Evolutionary conservation across 64 coral and sea anemone genomes (phyloP).

Genomic region (Anthopleura sola): DNA sequence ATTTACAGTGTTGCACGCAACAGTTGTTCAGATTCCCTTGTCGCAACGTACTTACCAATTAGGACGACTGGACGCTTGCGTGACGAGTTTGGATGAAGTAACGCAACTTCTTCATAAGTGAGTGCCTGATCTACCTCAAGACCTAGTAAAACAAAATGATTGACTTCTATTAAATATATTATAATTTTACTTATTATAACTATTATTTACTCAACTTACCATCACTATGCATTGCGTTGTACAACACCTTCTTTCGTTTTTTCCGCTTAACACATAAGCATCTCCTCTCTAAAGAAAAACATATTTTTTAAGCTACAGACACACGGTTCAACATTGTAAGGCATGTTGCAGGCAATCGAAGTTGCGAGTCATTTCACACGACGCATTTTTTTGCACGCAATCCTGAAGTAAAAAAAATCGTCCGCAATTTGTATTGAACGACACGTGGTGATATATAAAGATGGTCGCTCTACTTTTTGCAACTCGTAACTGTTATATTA

Average conservation of each 20-base stretch:
- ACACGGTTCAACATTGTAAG: too few species aligned
- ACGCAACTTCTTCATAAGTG: slow-evolving; percentile 92
- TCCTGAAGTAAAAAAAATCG: too few species aligned
- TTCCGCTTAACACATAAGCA: slow-evolving; percentile 88
- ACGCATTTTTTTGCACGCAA: too few species aligned
- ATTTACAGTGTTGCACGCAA: too few species aligned
- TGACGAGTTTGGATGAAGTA: slow-evolving; percentile 59
- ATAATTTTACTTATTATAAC: too few species aligned
- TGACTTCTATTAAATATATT: too few species aligned
- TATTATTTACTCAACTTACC: slow-evolving; percentile 30
- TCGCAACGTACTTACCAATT: slow-evolving; percentile 52
- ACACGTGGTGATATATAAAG: not conserved
- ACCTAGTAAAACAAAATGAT: not conserved
- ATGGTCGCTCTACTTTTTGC: too few species aligned
- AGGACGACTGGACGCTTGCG: slow-evolving; percentile 79
- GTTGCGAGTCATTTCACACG: too few species aligned
- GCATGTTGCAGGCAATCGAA: too few species aligned
- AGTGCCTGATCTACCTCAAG: slow-evolving; percentile 59
- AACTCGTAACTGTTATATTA: too few species aligned
- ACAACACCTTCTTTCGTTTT: slow-evolving; percentile 88
- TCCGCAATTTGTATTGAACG: not conserved
- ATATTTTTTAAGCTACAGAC: not conserved
- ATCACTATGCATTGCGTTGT: slow-evolving; percentile 82
- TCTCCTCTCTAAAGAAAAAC: slow-evolving; percentile 39
- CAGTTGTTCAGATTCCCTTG: too few species aligned